Percentiles rank a stretch among this genome's conserved stretches.
Evolutionary conservation across 2,113 vertebrate genomes (phyloP).

Genomic region (Nannospalax galili): DNA sequence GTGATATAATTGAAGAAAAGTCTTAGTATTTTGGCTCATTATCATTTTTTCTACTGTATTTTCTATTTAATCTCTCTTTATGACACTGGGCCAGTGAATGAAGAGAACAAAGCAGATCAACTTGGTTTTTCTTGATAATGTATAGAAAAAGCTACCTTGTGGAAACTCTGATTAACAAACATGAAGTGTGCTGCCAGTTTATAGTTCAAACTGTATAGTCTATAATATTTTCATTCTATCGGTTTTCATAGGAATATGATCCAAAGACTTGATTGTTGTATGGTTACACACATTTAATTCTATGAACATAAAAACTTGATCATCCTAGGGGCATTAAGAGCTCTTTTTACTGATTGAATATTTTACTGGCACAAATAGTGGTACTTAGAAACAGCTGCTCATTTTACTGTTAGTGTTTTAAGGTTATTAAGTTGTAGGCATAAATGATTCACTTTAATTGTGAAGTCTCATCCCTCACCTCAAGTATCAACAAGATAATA

Average conservation of each 20-base stretch:
- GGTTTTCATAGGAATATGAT: conserved; percentile 45
- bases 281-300: conserved; percentile 63
- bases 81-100: background rate
- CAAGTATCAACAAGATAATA: background rate
- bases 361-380: conserved; percentile 61
- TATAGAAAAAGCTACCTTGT: too few species aligned
- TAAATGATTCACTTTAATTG: conserved; percentile 50
- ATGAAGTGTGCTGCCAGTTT: background rate
- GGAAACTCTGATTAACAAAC: background rate
- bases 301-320: conserved; percentile 66
- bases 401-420: conserved; percentile 59
- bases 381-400: conserved; percentile 67
- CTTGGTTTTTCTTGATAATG: background rate
- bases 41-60: background rate
- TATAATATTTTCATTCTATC: background rate
- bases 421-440: conserved; percentile 3
- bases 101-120: background rate
- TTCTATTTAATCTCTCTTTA: background rate
- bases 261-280: conserved; percentile 38
- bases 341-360: conserved; percentile 64
- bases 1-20: background rate
- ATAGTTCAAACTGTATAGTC: background rate
- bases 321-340: conserved; percentile 56
- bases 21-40: background rate
- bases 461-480: background rate